Evolutionary conservation across 2,888 invertebrate genomes (phyloP), one percentile per base, ranked within the genome.

Genomic region (Meliscaeva auricollis): DNA sequence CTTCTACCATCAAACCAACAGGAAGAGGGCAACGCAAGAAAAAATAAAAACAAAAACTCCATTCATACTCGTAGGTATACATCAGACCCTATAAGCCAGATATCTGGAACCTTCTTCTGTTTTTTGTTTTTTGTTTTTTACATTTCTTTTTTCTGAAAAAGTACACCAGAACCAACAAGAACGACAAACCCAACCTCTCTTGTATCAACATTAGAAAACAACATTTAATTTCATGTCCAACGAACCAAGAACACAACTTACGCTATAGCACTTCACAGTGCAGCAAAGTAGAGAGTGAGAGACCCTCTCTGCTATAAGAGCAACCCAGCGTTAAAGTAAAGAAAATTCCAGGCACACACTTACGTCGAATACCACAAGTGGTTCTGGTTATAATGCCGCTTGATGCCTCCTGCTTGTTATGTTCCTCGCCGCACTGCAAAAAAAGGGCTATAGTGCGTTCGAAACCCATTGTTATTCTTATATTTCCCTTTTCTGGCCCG

Each of bases 211-310:
- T 73, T 77, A 72, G 72, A 82, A 77, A 60, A 82, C 70, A 83
- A 78, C 85, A 69, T 81, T 81, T 85, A 85, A 81, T 85, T 73
- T 38, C 81, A 81, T 85, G 85, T 85, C 85, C 85, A 85, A 85
- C 85, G 62, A 81, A 81, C 41, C 81, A 76, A 41, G 76, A 85
- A 85, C 77, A 66, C 66, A 72, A 64, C 85, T 75, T 80, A 69
- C 76, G 76, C 81, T 69, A 50, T 60, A 84, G 75, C 75, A 79
- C 79, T 75, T 79, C 80, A 68, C 79, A 70, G 74, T n/a, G 15
- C 17, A 58, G 20, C 13, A 35, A 38, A 38, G 38, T 35, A 6
- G 2, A 58, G 26, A n/a, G 35, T 11, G 6, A 30, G 6, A 32
- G 52, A 26, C 4, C 26, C 15, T 9, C 7, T 41, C 13, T 11